A percentile compares a stretch with the other conserved stretches of the same genome.
These are phyloP conservation scores for Oreochromis aureus DNA, from an alignment of 2,113 vertebrate genomes.

Conservation along the genomic window DNA sequence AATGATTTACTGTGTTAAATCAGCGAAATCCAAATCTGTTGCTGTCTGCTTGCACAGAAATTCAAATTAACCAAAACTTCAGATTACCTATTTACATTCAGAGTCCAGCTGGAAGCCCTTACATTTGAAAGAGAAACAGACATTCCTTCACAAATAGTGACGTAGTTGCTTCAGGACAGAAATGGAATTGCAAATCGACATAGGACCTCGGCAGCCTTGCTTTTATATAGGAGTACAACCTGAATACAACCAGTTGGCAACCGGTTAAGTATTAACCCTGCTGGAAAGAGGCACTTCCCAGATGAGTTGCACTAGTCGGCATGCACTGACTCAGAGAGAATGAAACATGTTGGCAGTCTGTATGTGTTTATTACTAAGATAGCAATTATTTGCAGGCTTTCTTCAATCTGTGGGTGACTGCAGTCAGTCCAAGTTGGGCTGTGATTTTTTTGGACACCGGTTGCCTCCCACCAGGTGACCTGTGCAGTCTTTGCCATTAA, in stretches of 20 bases:
- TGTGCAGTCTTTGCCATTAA: not conserved
- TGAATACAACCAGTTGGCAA: not conserved
- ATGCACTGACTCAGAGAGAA: not conserved
- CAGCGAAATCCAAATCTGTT: not conserved
- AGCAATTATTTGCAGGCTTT: not conserved
- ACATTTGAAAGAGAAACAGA: not conserved
- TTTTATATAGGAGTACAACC: not conserved
- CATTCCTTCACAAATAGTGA: not conserved
- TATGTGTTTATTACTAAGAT: not conserved
- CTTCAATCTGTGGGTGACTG: not conserved
- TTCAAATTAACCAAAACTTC: not conserved
- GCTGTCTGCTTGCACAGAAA: not conserved
- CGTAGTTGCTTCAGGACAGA: not conserved
- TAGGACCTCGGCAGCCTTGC: not conserved
- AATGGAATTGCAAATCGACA: not conserved
- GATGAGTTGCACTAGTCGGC: not conserved
- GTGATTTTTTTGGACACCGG: not conserved
- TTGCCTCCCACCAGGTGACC: not conserved
- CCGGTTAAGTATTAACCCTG: not conserved
- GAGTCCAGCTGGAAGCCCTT: not conserved
- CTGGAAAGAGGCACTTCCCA: not conserved
- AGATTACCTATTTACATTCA: not conserved
- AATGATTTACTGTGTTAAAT: not conserved
- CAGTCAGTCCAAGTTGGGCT: not conserved
- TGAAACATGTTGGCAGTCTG: not conserved